Evolutionary conservation across 2,797 vertebrate genomes (phyloP).

Genomic region (Chelon auratus): DNA sequence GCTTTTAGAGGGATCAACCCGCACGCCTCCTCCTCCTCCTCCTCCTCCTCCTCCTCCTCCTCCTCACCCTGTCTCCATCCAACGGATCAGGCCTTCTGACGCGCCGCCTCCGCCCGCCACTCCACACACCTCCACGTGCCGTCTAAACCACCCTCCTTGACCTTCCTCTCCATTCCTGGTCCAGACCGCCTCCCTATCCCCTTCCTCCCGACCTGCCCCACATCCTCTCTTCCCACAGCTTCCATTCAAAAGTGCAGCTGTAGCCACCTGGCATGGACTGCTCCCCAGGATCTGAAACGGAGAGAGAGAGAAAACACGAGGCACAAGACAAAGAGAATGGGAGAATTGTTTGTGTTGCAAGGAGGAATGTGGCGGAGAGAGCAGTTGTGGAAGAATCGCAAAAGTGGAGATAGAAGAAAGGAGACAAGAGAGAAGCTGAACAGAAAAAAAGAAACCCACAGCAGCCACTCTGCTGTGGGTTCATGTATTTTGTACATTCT

Average conservation of each 20-base stretch:
- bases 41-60: constrained; percentile 22
- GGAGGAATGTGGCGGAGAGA: constrained; percentile 27
- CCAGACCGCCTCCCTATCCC: constrained; percentile 2
- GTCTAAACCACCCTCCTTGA: not conserved
- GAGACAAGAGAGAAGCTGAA: constrained; percentile 14
- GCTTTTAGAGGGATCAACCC: constrained; percentile 83
- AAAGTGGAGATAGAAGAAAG: constrained; percentile 1
- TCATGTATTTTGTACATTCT: constrained; percentile 80
- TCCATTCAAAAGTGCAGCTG: constrained; percentile 22
- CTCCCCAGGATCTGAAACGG: constrained; percentile 14
- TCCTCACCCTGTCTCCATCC: constrained; percentile 26
- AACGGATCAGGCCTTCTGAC: constrained; percentile 47
- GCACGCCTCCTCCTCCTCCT: constrained; percentile 29
- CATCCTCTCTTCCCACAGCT: constrained; percentile 15
- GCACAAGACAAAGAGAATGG: constrained; percentile 60
- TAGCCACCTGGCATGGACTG: constrained; percentile 25
- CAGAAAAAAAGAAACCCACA: constrained; percentile 19
- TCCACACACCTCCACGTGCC: constrained; percentile 60
- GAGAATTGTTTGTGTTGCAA: constrained; percentile 43
- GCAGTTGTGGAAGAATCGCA: not conserved
- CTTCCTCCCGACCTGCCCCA: constrained; percentile 20
- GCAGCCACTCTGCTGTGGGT: constrained; percentile 33
- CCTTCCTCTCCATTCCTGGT: not conserved
- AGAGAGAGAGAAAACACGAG: constrained; percentile 27
- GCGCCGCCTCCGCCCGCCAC: not conserved